These are phyloP conservation scores for Schizaphis graminum DNA, from an alignment of 2,888 invertebrate species.

Conservation along the genomic window DNA sequence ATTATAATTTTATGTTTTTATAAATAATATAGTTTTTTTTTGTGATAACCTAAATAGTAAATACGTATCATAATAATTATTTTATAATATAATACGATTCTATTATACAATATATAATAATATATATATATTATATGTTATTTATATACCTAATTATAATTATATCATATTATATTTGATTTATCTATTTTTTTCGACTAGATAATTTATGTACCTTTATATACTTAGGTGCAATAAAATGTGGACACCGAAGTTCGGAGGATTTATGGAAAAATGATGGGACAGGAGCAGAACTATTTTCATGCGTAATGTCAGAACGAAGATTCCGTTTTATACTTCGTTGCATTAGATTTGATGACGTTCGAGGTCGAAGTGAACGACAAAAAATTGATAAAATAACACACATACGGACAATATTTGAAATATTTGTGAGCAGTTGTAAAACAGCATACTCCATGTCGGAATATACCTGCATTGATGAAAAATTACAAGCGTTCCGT, in stretches of 20 bases:
- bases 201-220: too few relatives aligned
- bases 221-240: conserved; percentile 38
- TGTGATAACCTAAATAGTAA: too few relatives aligned
- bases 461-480: conserved; percentile 39
- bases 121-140: too few relatives aligned
- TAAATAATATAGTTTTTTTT: too few relatives aligned
- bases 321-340: conserved; percentile 46
- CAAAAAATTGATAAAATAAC: conserved; percentile 40
- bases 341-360: conserved; percentile 61
- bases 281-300: conserved; percentile 52
- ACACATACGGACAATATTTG: conserved; percentile 42
- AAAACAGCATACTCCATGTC: neutral
- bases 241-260: conserved; percentile 48
- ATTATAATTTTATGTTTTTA: too few relatives aligned
- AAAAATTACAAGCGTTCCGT: conserved; percentile 69
- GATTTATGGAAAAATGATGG: conserved; percentile 61
- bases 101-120: neutral
- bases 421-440: conserved; percentile 45
- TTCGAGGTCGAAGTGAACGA: neutral
- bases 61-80: too few relatives aligned
- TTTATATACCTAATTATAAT: too few relatives aligned
- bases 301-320: conserved; percentile 59
- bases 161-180: conserved; percentile 10
- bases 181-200: too few relatives aligned
- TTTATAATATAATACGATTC: too few relatives aligned